Conservation (phyloP, 2,888 invertebrate species). For the Cistogaster globosa region DNA sequence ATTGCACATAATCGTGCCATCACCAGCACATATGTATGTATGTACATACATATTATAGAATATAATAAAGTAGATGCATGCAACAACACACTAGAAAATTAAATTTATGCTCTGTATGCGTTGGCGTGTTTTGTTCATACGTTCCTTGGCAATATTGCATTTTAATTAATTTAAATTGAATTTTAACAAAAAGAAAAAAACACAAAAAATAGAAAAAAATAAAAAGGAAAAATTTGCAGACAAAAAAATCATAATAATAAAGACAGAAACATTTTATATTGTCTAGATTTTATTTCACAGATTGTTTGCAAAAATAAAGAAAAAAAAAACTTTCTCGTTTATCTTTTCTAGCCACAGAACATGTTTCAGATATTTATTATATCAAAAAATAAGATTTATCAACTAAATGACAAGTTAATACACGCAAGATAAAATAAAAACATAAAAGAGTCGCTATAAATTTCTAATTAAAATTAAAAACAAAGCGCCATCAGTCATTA, state of each 20-base stretch:
- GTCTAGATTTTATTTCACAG: conserved; percentile 54
- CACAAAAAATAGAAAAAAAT: conserved; percentile 9
- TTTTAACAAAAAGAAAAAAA: conserved; percentile 42
- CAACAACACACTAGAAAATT: conserved; percentile 66
- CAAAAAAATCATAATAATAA: conserved; percentile 9
- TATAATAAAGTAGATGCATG: conserved; percentile 40
- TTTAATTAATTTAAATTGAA: conserved; percentile 71
- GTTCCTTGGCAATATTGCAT: conserved; percentile 62
- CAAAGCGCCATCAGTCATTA: conserved; percentile 8
- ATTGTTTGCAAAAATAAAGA: background rate
- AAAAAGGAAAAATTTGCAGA: background rate
- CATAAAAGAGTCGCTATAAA: conserved; percentile 9
- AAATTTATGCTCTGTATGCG: conserved; percentile 70
- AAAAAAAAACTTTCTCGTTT: background rate
- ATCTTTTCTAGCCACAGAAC: background rate
- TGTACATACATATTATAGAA: background rate
- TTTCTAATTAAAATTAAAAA: conserved; percentile 41
- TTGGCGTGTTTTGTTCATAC: conserved; percentile 57
- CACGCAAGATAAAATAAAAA: conserved; percentile 25
- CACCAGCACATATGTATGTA: background rate
- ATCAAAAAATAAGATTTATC: conserved; percentile 41
- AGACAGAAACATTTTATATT: conserved; percentile 37
- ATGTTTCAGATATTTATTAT: background rate
- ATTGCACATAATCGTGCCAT: conserved; percentile 23
- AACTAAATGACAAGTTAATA: conserved; percentile 66